These are phyloP conservation scores for Mustela nigripes DNA, from an alignment of 2,113 vertebrate genomes.

Conservation along the genomic window DNA sequence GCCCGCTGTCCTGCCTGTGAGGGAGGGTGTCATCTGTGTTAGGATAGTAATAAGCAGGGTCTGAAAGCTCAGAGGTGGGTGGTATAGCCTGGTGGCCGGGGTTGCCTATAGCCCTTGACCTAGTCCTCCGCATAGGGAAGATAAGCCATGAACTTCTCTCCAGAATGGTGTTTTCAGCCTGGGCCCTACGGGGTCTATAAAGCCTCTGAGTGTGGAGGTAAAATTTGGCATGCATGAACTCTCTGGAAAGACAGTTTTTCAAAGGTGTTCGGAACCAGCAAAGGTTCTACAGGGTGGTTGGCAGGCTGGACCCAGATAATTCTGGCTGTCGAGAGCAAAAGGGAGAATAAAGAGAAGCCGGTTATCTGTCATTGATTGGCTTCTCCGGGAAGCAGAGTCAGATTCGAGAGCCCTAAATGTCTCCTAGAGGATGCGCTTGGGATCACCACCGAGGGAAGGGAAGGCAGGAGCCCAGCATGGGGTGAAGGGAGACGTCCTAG, in stretches of 20 bases:
- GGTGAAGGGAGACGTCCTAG: background rate
- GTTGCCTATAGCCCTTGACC: background rate
- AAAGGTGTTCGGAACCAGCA: background rate
- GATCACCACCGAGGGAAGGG: background rate
- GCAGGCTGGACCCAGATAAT: background rate
- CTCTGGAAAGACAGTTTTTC: background rate
- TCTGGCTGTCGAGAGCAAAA: background rate
- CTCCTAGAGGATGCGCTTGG: background rate
- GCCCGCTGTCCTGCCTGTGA: background rate
- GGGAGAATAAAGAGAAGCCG: background rate
- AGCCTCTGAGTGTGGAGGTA: background rate
- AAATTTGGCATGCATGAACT: background rate
- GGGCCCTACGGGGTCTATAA: background rate
- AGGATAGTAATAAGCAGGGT: background rate
- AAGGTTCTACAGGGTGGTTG: background rate
- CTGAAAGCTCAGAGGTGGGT: background rate
- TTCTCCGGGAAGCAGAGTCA: background rate
- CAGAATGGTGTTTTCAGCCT: background rate
- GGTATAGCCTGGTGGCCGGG: background rate
- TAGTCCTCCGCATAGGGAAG: background rate
- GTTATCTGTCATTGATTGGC: background rate
- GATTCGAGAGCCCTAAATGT: background rate
- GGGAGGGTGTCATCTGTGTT: background rate
- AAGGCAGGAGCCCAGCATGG: background rate
- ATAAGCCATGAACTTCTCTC: background rate